A percentile compares a stretch with the other conserved stretches of the same genome.
phyloP scores from a whole-genome alignment of 64 coral and sea anemone genomes.

The Platygyra sinensis region DNA sequence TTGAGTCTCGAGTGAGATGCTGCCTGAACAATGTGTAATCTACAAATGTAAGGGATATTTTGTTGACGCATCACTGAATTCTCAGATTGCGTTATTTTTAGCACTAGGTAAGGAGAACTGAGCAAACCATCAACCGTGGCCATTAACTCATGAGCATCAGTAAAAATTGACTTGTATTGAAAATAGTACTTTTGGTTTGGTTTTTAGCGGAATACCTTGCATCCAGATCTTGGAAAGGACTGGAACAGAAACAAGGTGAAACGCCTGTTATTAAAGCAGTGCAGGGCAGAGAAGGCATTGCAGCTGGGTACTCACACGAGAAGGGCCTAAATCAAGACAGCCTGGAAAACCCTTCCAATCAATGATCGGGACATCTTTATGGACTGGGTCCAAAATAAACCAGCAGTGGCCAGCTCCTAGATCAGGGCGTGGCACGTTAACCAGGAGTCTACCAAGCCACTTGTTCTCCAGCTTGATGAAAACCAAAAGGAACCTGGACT shows the following conservation, averaged over 20 bases:
- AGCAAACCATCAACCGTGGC: no score
- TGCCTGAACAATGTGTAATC: no score
- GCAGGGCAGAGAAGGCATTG: conserved; percentile 77
- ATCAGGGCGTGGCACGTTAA: no score
- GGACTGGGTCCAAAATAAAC: no score
- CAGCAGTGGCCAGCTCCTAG: no score
- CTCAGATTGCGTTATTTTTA: no score
- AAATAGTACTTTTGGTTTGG: not conserved
- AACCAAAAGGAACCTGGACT: not conserved
- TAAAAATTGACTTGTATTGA: no score
- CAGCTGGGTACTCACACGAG: conserved; percentile 79
- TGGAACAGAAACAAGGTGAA: conserved; percentile 76
- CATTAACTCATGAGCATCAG: no score
- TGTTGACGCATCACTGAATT: no score
- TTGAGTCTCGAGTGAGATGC: no score
- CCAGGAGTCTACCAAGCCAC: not conserved
- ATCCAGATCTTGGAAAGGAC: conserved; percentile 81
- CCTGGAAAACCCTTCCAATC: not conserved
- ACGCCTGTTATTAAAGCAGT: conserved; percentile 63
- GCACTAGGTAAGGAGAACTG: no score
- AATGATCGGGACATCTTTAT: not conserved
- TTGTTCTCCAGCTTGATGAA: not conserved
- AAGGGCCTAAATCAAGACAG: not conserved
- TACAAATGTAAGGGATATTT: no score
- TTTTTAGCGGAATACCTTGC: conserved; percentile 77